Evolutionary conservation across 1,140 invertebrate species (phyloP), one percentile per base, ranked within the genome.

Genomic region (Microvelia longipes): DNA sequence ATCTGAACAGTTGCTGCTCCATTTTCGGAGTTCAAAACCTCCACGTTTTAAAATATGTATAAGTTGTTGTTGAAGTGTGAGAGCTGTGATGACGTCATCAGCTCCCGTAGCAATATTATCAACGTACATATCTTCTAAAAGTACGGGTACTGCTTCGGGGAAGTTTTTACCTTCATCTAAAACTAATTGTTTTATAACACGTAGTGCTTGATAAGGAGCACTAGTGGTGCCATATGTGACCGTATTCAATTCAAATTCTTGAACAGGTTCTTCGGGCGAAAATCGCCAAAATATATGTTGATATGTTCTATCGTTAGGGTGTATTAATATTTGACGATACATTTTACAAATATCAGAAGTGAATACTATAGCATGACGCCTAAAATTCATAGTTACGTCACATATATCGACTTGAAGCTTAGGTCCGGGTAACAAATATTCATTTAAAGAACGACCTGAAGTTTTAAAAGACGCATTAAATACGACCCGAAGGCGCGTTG

Each of bases 101-200:
- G 74, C 73, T 27, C 80, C 79, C 25, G 75, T 75, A 0, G 82
- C 69, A 24, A 79, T 68, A 73, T 83, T 80, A 70, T 83, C 81
- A 2, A 82, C 76, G 72, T 82, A 83, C 68, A 80, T 80, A 71
- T 80, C 77, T 27, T 71, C 74, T 29, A 29, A 24, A 25, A 80
- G 76, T 19, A 75, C 71, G 27, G 73, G 63, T 63, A 72, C 65
- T 50, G 73, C 76, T 2, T 50, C 29, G 28, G 77, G 74, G 73
- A 71, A 77, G 0, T 66, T 66, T 1, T 66, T 2, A 27, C 60
- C 72, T 71, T 75, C 72, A 68, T 79, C 78, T 61, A 30, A 69
- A 5, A 73, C 75, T 1, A 77, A 69, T 75, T 77, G 77, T n/a
- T 77, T 64, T 2, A 82, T 61, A 71, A 60, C 72, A 35, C 75